Evolutionary conservation across 2,888 invertebrate genomes (phyloP).

Genomic region (Oscheius sp.): DNA sequence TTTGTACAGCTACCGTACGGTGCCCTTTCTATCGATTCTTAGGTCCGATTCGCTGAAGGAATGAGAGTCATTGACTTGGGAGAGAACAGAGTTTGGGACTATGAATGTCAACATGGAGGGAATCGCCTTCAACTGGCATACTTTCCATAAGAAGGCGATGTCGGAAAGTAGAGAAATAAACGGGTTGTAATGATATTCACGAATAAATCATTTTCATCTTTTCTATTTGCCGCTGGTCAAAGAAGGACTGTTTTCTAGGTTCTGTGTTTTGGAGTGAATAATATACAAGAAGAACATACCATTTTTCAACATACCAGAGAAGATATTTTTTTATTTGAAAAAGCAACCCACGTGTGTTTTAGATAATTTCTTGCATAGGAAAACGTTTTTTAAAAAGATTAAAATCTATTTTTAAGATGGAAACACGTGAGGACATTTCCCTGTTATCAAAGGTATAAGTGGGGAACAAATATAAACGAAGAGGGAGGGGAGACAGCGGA

Average conservation of each 20-base stretch:
- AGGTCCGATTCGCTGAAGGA: constrained; percentile 57
- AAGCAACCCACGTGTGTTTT: no score
- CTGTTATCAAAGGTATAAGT: no score
- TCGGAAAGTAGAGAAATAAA: neutral
- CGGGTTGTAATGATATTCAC: neutral
- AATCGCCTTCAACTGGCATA: constrained; percentile 51
- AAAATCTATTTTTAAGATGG: no score
- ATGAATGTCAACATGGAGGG: constrained; percentile 51
- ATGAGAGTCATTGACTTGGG: constrained; percentile 52
- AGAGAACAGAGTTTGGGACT: constrained; percentile 50
- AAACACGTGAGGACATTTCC: no score
- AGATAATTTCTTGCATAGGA: no score
- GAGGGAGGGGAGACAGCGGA: neutral
- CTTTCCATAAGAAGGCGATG: constrained; percentile 33
- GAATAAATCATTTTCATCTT: neutral
- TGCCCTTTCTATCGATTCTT: constrained; percentile 14
- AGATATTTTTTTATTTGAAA: no score
- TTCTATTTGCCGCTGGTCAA: neutral
- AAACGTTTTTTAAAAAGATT: no score
- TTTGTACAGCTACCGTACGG: constrained; percentile 24
- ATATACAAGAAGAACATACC: no score
- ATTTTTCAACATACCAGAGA: no score
- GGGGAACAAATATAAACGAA: no score
- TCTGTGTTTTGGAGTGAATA: no score
- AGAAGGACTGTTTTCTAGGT: no score